These are phyloP conservation scores for Macrosteles quadrilineatus DNA, from an alignment of 1,140 invertebrate genomes.

Conservation along the genomic window DNA sequence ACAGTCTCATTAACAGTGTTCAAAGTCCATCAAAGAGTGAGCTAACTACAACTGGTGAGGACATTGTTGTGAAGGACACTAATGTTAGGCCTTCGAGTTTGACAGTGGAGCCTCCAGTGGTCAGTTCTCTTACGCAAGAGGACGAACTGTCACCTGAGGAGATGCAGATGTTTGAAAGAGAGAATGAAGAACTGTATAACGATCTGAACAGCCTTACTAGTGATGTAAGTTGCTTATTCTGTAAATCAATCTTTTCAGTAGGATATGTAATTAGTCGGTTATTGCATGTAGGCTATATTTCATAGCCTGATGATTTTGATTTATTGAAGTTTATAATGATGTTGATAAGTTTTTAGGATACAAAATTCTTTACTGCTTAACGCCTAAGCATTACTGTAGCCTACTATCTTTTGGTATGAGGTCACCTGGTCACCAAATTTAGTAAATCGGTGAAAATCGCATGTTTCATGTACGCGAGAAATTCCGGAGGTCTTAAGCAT, in stretches of 20 bases:
- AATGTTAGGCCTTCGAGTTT: not conserved
- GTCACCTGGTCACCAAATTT: too few species aligned
- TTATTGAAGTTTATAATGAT: too few species aligned
- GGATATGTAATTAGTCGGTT: too few species aligned
- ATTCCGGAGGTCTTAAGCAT: too few species aligned
- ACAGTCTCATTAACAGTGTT: constrained; percentile 35
- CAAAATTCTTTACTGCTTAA: too few species aligned
- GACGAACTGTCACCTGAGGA: constrained; percentile 80
- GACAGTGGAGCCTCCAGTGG: not conserved
- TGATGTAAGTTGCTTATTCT: constrained; percentile 52
- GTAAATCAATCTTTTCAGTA: not conserved
- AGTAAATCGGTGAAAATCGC: too few species aligned
- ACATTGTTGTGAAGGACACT: not conserved
- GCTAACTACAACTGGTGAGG: not conserved
- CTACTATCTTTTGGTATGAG: too few species aligned
- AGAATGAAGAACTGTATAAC: constrained; percentile 80
- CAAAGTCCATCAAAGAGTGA: not conserved
- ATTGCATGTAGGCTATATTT: too few species aligned
- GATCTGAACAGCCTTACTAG: constrained; percentile 76
- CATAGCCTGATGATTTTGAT: too few species aligned
- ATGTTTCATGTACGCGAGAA: too few species aligned
- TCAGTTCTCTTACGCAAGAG: constrained; percentile 48
- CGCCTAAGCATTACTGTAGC: too few species aligned
- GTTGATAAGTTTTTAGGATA: too few species aligned
- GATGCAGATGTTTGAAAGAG: constrained; percentile 85